Evolutionary conservation across 2,888 invertebrate species (phyloP), one percentile per base, ranked within the genome.

Genomic region (Plagiodera versicolora): DNA sequence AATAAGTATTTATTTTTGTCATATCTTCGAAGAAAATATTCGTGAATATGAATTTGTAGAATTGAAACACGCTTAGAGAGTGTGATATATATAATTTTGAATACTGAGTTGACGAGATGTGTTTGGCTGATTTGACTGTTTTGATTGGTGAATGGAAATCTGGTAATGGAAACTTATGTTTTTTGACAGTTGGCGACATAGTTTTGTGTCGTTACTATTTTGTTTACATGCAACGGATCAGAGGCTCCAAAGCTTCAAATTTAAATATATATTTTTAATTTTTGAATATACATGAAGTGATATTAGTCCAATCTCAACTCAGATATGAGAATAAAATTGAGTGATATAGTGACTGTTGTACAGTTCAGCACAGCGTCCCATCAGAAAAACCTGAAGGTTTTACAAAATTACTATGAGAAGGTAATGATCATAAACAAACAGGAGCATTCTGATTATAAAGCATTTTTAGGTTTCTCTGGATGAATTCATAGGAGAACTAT

Each of bases 371-470:
- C 54, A 44, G 64, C 67, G 10, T 69, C 67, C 16, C 70, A 72
- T 53, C 68, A 70, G 45, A 72, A 70, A 61, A 62, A 66, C 56
- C 56, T 71, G 18, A 67, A 66, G 62, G 47, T 63, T 45, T 45
- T 72, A 1, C 63, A 68, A 59, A 64, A 61, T 5, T 28, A 67
- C 17, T 72, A 70, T 60, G 60, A 69, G 30, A 60, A 67, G 65
- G 73, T 71, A 57, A 58, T 28, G 30, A 14, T 28, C 44, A 18
- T 32, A 57, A 18, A 58, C 10, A 30, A 20, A 11, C 10, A 32
- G 30, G 19, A 45, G 2, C 17, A 9, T 20, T 52, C 4, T 18
- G 11, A 39, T 39, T 45, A 46, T 28, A 24, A 45, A 46, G 48
- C n/a, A 32, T 59, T 14, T 67, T 66, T 47, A 70, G 70, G 51